Base-by-base conservation (phyloP, 2,113 vertebrate species). In the Sinocyclocheilus anophthalmus region DNA sequence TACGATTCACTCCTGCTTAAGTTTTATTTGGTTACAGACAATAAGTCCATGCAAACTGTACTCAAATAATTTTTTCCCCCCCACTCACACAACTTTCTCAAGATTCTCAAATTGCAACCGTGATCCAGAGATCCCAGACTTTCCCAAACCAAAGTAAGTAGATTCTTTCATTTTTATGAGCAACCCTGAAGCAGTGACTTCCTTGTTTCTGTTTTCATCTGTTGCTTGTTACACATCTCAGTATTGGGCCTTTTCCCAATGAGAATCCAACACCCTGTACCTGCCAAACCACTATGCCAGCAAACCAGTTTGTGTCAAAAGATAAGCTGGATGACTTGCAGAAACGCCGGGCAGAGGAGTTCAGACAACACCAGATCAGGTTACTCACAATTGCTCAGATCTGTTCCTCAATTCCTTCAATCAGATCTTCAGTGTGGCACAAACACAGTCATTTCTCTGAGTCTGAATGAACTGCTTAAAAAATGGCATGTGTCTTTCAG, bases 291-390 rank as follows among this genome's bases (percentile, higher is more conserved):
- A 26, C 26, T 1, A 0, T 11, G 0, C 24, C 22, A 6, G n/a
- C 59, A 22, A 12, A 37, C 16, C 20, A 8, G 16, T 45, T 3
- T 26, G 78, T 88, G 69, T 12, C 70, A 13, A 4, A 39, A 30
- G n/a, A 67, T 1, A 22, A 42, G 0, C 16, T 81, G 1, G 70
- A 53, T 1, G 76, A 84, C 2, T 1, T 90, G 12, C 14, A n/a
- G 42, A 50, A 76, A 55, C 87, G 90, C 1, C 39, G 90, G 33
- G 70, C 80, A 2, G 84, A 88, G n/a, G 90, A 89, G 78, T 73
- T 80, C 57, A 77, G 86, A 30, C 69, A 88, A 65, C 82, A 89
- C 37, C 90, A 83, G 30, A 57, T 77, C 61, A 92, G 90, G 91
- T 91, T 84, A 0, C 24, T 8, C 2, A 12, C 45, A 4, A 20